Conservation (phyloP, 2,797 vertebrate genomes). For the Pseudochaenichthys georgianus region DNA sequence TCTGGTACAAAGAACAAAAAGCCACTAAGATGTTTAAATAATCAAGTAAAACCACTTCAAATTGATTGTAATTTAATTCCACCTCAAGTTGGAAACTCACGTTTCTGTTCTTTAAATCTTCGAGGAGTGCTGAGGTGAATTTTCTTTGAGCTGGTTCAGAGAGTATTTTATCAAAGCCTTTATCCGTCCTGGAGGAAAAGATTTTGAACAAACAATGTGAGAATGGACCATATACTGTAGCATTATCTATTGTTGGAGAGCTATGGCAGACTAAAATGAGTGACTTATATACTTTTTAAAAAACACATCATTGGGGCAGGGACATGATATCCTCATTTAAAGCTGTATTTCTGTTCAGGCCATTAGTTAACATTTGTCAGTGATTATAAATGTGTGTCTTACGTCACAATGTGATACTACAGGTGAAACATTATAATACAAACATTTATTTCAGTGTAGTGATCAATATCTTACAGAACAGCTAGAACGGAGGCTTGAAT, state of each 20-base stretch:
- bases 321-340: neutral
- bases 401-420: neutral
- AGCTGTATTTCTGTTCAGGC: neutral
- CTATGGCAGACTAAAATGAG: neutral
- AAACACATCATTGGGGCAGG: too few relatives aligned
- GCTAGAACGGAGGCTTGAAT: conserved; percentile 82
- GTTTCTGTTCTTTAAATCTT: conserved; percentile 45
- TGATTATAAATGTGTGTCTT: conserved; percentile 2
- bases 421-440: neutral
- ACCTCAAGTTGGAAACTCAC: conserved; percentile 42
- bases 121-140: conserved; percentile 31
- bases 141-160: conserved; percentile 45
- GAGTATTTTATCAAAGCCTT: conserved; percentile 53
- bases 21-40: neutral
- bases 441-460: neutral
- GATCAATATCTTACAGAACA: conserved; percentile 80
- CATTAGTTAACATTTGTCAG: neutral
- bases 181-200: conserved; percentile 60
- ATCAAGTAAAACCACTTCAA: neutral
- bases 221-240: neutral
- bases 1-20: neutral
- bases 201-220: neutral
- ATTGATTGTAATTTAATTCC: neutral
- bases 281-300: neutral
- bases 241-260: neutral